Base-by-base conservation (phyloP, 1,140 invertebrate species). In the Drosophila ananassae region DNA sequence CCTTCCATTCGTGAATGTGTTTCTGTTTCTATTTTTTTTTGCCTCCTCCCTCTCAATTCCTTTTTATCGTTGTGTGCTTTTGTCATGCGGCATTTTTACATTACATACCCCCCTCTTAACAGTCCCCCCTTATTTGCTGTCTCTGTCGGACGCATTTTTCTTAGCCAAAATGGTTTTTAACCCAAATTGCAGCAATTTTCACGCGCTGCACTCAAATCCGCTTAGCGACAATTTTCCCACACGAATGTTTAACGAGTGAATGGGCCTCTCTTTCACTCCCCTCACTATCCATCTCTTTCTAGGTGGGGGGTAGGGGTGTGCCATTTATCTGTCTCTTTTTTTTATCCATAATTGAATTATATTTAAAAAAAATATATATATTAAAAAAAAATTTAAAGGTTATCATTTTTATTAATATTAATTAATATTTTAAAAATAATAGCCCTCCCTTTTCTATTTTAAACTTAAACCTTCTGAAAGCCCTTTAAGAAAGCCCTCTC, bases 111-210 rank as follows among this genome's bases (percentile, higher is more conserved):
- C 5, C 28, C 41, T 17, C n/a, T 30, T 8, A 34, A 0, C 8
- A 8, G 12, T 13, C 13, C 4, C 17, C 2, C 39, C 28, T 12
- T 12, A 17, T 30, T n/a, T 10, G 71, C 34, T 22, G 37, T 55
- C 21, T 48, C 25, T 28, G 32, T 61, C 51, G 39, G 51, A 28
- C 55, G 44, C 39, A 28, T 47, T 66, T 72, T 61, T 80, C 62
- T 84, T 64, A 59, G 73, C 77, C 72, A 73, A 84, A 84, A 84
- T 83, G 79, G 59, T 62, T 83, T 82, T 83, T 83, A 83, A 79
- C 79, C 79, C 60, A 82, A 78, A 82, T 83, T 83, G 79, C 79
- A 62, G 64, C 55, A 58, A 69, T 73, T 82, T 74, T 64, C 77
- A 74, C 58, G 62, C 69, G 58, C 54, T 68, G 62, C 77, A 63